Conservation (phyloP, 2,113 vertebrate species). For the Herpetotheres cachinnans region DNA sequence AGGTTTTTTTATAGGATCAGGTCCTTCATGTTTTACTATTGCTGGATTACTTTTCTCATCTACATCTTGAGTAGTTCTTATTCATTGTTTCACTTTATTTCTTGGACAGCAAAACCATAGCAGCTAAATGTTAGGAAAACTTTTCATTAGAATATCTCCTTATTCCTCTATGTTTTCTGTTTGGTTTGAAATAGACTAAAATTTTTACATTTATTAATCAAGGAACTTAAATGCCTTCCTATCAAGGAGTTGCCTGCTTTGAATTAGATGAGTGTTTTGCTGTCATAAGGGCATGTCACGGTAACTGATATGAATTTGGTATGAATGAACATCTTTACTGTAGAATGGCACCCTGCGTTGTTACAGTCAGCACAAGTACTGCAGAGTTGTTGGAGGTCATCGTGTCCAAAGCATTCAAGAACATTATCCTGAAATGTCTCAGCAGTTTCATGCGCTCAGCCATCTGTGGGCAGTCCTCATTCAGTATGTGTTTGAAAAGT, state of each 20-base stretch:
- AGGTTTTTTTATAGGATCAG: not conserved
- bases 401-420: not conserved
- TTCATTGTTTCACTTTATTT: not conserved
- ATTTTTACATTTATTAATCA: not conserved
- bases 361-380: not conserved
- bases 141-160: not conserved
- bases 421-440: conserved; percentile 10
- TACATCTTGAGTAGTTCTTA: not conserved
- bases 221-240: not conserved
- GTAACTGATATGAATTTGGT: not conserved
- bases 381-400: not conserved
- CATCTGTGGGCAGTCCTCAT: conserved; percentile 7
- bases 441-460: not conserved
- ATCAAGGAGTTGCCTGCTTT: not conserved
- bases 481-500: not conserved
- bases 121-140: not conserved
- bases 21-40: not conserved
- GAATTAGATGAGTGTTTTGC: not conserved
- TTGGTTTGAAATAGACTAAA: not conserved
- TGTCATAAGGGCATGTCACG: not conserved
- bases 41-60: not conserved
- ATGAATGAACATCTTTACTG: not conserved
- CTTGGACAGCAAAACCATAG: not conserved
- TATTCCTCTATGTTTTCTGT: not conserved
- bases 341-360: not conserved